Conservation (phyloP, 2,888 invertebrate species). For the Lycocerus yunnanus region DNA sequence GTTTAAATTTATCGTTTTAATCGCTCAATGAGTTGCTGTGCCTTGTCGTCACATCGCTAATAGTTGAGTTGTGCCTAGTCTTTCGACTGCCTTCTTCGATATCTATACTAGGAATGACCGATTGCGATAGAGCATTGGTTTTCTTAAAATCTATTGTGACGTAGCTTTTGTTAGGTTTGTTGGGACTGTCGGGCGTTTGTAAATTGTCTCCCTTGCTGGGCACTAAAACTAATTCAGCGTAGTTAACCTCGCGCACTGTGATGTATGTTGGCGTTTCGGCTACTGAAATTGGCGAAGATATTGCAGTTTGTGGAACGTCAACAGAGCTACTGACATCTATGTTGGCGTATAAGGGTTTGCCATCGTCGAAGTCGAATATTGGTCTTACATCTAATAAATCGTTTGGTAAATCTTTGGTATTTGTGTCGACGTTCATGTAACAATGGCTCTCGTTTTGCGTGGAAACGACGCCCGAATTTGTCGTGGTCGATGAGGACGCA, state of each 20-base stretch:
- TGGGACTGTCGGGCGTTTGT: conserved; percentile 59
- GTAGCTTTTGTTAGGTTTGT: conserved; percentile 67
- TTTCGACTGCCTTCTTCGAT: conserved; percentile 76
- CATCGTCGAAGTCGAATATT: conserved; percentile 48
- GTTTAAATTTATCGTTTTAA: conserved; percentile 43
- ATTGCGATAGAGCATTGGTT: conserved; percentile 85
- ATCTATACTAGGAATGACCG: conserved; percentile 63
- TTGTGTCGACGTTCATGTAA: conserved; percentile 50
- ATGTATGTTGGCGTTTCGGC: conserved; percentile 52
- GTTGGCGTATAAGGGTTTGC: conserved; percentile 62
- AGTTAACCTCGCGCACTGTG: conserved; percentile 67
- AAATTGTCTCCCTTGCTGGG: conserved; percentile 55
- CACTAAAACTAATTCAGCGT: conserved; percentile 79
- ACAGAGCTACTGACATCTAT: conserved; percentile 52
- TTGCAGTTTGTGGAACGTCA: conserved; percentile 8
- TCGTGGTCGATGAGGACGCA: conserved; percentile 53
- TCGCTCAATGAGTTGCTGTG: conserved; percentile 67
- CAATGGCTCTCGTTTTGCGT: neutral
- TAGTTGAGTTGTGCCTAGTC: conserved; percentile 80
- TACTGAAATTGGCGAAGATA: conserved; percentile 32
- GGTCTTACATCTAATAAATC: conserved; percentile 30
- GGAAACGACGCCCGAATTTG: conserved; percentile 19
- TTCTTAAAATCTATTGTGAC: conserved; percentile 94
- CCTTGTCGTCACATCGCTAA: conserved; percentile 63
- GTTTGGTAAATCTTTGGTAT: conserved; percentile 42